Conservation (phyloP, 2,797 vertebrate genomes). For the Halcyon smyrnensis region DNA sequence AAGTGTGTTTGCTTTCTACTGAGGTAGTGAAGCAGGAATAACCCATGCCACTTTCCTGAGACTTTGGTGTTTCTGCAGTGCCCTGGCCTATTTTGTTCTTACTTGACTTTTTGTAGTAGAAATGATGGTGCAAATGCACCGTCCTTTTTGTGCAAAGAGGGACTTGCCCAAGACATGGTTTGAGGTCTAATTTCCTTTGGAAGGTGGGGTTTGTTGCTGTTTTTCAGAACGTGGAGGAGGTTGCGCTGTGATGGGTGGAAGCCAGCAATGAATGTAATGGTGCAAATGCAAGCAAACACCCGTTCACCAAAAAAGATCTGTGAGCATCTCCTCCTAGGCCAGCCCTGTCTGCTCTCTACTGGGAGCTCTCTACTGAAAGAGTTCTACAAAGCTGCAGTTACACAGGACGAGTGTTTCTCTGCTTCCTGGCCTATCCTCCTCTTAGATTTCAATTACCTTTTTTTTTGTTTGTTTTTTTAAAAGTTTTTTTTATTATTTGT, state of each 20-base stretch:
- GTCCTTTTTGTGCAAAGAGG: background rate
- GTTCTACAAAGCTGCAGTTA: background rate
- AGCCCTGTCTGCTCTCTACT: background rate
- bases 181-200: background rate
- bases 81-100: background rate
- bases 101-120: background rate
- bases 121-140: background rate
- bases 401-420: background rate
- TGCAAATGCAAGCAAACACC: background rate
- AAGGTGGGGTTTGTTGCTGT: background rate
- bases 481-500: background rate
- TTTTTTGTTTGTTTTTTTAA: background rate
- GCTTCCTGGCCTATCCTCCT: background rate
- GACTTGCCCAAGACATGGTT: background rate
- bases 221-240: background rate
- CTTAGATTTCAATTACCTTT: background rate
- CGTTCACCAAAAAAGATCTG: background rate
- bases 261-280: background rate
- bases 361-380: no score
- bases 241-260: background rate
- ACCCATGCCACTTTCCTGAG: background rate
- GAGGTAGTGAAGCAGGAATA: background rate
- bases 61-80: background rate
- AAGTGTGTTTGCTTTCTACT: background rate
- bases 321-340: fast-evolving